These are phyloP conservation scores for Nothocercus julius DNA, from an alignment of 2,113 vertebrate genomes.

Conservation along the genomic window DNA sequence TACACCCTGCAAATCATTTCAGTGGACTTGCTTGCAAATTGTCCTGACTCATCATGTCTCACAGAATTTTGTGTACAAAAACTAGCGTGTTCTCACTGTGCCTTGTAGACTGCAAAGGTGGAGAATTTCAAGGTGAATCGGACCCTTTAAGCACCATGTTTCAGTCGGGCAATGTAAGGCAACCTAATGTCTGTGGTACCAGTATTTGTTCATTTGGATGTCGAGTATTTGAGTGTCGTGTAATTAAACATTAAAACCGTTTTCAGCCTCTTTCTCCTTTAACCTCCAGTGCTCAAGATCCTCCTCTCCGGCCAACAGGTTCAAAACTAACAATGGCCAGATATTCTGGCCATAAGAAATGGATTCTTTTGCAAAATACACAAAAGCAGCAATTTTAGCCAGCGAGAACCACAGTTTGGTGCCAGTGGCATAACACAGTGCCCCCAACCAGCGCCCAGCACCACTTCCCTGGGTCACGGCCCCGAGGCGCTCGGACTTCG, in stretches of 20 bases:
- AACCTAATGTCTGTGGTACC: fast-evolving
- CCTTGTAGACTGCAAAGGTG: neutral
- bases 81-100: neutral
- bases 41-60: neutral
- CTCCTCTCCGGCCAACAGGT: neutral
- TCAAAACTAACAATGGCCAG: neutral
- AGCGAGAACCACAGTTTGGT: neutral
- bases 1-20: neutral
- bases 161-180: neutral
- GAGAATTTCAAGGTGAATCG: fast-evolving
- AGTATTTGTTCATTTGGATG: neutral
- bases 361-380: neutral
- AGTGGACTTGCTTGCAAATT: fast-evolving
- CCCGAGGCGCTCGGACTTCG: neutral
- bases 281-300: neutral
- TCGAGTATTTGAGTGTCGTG: neutral
- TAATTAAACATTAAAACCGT: neutral
- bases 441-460: too few relatives aligned
- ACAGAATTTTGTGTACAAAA: neutral
- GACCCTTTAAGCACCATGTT: neutral
- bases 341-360: neutral
- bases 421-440: neutral
- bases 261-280: neutral
- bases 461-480: neutral
- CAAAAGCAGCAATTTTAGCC: neutral